Evolutionary conservation across 1,140 invertebrate species (phyloP).

Genomic region (Scaptomyza hsui): DNA sequence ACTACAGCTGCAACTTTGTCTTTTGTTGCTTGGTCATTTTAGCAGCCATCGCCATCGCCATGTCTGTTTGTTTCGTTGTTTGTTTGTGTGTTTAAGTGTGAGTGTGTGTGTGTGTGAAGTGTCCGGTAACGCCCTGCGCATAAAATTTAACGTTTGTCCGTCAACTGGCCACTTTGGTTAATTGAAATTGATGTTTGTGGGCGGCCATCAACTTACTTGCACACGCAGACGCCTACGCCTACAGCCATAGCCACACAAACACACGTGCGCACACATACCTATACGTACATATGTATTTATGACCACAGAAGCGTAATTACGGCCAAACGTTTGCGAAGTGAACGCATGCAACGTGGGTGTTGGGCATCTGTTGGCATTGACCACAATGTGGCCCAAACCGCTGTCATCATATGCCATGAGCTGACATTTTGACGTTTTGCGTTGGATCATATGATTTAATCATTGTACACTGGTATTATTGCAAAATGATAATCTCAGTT

Average conservation of each 20-base stretch:
- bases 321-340: conserved; percentile 16
- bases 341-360: conserved; percentile 9
- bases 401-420: conserved; percentile 33
- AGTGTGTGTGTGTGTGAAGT: conserved; percentile 26
- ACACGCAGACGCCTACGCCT: conserved; percentile 1
- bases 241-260: conserved; percentile 1
- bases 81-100: neutral
- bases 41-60: neutral
- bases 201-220: conserved; percentile 45
- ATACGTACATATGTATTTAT: conserved; percentile 6
- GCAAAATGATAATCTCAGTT: neutral
- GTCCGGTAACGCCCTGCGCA: conserved; percentile 67
- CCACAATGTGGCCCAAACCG: conserved; percentile 24
- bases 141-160: conserved; percentile 81
- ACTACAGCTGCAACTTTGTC: conserved; percentile 53
- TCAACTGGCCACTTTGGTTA: conserved; percentile 81
- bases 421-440: conserved; percentile 3
- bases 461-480: conserved; percentile 1
- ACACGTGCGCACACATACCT: neutral
- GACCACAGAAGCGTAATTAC: conserved; percentile 44
- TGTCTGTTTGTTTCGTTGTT: neutral
- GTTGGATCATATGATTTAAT: neutral
- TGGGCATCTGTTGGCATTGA: conserved; percentile 7
- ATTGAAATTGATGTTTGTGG: conserved; percentile 81
- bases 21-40: conserved; percentile 56